A percentile compares a stretch with the other conserved stretches of the same genome.
These are phyloP conservation scores for Stomatorhinus walkeri DNA, from an alignment of 2,797 vertebrate species.

Conservation along the genomic window DNA sequence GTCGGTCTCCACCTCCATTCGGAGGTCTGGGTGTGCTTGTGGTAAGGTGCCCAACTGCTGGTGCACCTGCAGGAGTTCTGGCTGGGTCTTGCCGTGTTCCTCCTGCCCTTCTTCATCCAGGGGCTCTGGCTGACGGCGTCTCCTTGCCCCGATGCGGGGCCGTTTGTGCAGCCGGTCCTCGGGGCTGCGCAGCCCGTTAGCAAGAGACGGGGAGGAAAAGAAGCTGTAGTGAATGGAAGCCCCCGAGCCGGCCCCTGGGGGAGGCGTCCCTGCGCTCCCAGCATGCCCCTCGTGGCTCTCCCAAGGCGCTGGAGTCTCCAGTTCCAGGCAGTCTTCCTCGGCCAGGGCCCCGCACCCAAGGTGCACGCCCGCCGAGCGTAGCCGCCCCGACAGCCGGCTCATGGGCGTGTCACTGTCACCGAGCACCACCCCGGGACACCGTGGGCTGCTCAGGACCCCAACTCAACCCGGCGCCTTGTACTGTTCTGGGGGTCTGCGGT, in stretches of 20 bases:
- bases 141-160: conserved; percentile 46
- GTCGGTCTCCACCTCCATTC: conserved; percentile 45
- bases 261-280: conserved; percentile 47
- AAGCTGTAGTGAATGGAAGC: conserved; percentile 70
- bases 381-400: conserved; percentile 79
- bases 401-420: conserved; percentile 75
- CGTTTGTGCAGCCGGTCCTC: conserved; percentile 60
- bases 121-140: conserved; percentile 49
- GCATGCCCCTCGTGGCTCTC: conserved; percentile 52
- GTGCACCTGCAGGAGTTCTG: conserved; percentile 35
- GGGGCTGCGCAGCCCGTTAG: conserved; percentile 83
- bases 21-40: conserved; percentile 64
- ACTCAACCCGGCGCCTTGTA: conserved; percentile 45
- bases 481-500: conserved; percentile 44
- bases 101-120: conserved; percentile 51
- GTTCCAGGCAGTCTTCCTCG: conserved; percentile 50
- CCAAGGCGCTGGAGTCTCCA: conserved; percentile 57
- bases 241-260: conserved; percentile 45
- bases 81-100: conserved; percentile 41
- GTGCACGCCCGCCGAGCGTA: conserved; percentile 78
- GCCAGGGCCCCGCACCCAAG: conserved; percentile 70
- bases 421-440: conserved; percentile 60
- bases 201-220: conserved; percentile 74
- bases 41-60: conserved; percentile 48
- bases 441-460: conserved; percentile 54